phyloP scores from a whole-genome alignment of 2,888 invertebrate genomes.

The Fragum sueziense region DNA sequence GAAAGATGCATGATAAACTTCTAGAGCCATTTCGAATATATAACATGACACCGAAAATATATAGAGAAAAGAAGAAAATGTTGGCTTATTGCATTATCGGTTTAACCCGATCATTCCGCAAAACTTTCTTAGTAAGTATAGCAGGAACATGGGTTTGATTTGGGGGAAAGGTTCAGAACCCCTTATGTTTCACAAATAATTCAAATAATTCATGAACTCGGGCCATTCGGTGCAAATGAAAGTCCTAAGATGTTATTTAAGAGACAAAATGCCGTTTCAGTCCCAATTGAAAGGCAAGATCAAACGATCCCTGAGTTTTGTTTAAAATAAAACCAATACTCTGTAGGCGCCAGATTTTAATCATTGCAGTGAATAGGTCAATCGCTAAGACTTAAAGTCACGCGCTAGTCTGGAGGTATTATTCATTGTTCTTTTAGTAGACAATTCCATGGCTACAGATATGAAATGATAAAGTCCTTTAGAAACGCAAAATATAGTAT shows the following conservation, averaged over 20 bases:
- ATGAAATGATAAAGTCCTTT: too few relatives aligned
- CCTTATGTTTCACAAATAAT: not conserved
- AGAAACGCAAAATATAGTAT: too few relatives aligned
- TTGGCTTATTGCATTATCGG: too few relatives aligned
- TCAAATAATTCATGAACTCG: not conserved
- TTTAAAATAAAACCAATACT: slow-evolving; percentile 9
- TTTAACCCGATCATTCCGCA: too few relatives aligned
- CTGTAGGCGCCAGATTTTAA: slow-evolving; percentile 21
- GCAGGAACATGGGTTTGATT: too few relatives aligned
- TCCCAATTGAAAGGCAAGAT: slow-evolving; percentile 7
- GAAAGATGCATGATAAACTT: too few relatives aligned
- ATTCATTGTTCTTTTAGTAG: slow-evolving; percentile 3
- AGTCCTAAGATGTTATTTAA: not conserved
- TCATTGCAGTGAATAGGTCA: slow-evolving; percentile 2
- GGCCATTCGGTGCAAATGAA: not conserved
- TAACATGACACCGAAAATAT: too few relatives aligned
- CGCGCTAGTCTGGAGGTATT: not conserved
- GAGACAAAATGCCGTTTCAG: slow-evolving; percentile 13
- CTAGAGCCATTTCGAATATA: too few relatives aligned
- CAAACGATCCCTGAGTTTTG: slow-evolving; percentile 8
- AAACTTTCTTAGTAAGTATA: too few relatives aligned
- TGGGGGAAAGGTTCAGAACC: too few relatives aligned
- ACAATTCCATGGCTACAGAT: too few relatives aligned
- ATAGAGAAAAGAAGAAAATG: too few relatives aligned
- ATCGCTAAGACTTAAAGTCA: slow-evolving; percentile 12